A percentile compares a stretch with the other conserved stretches of the same genome.
Evolutionary conservation across 2,113 vertebrate species (phyloP).

Genomic region (Pampusana beccarii): DNA sequence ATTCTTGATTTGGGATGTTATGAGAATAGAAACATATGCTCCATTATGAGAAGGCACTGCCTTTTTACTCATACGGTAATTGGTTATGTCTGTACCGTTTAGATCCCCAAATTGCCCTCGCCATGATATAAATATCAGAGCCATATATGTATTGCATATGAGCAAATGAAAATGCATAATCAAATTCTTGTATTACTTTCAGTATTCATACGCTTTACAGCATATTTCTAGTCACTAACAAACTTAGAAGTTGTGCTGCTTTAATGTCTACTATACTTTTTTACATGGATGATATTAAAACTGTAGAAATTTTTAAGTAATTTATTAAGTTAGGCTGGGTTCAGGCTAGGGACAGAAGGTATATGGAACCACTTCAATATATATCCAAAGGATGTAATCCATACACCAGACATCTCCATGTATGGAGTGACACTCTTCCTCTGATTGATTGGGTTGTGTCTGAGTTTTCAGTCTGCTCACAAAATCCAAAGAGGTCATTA

Average conservation of each 20-base stretch:
- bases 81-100: background rate
- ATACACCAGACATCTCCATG: background rate
- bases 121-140: background rate
- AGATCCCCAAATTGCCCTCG: background rate
- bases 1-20: background rate
- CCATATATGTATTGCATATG: fast-evolving
- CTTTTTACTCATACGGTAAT: background rate
- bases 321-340: background rate
- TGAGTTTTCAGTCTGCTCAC: background rate
- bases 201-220: background rate
- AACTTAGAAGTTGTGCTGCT: background rate
- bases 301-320: background rate
- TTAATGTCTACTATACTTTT: background rate
- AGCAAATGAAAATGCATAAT: background rate
- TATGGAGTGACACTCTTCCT: background rate
- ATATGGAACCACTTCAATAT: background rate
- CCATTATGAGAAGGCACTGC: background rate
- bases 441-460: background rate
- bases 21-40: background rate
- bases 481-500: background rate
- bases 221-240: background rate
- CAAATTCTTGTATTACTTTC: background rate
- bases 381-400: background rate
- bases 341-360: background rate
- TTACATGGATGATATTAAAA: background rate